A percentile compares a stretch with the other conserved stretches of the same genome.
phyloP scores from a whole-genome alignment of 2,888 invertebrate genomes.

The Drosophila hamatofila region DNA sequence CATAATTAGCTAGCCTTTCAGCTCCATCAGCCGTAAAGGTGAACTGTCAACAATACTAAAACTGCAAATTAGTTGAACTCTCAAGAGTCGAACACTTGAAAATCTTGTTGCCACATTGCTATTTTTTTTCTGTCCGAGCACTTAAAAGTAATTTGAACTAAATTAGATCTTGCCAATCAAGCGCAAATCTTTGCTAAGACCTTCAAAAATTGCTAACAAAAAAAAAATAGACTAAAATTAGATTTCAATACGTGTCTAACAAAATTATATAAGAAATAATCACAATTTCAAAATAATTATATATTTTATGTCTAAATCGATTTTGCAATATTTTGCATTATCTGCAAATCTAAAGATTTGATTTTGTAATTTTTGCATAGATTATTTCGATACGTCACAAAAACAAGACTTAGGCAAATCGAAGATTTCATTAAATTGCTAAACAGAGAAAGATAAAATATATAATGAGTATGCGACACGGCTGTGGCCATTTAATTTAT shows the following conservation, averaged over 20 bases:
- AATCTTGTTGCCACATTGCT: conserved; percentile 52
- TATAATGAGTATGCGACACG: conserved; percentile 20
- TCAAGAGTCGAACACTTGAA: conserved; percentile 36
- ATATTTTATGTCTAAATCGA: conserved; percentile 40
- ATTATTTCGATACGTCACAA: conserved; percentile 7
- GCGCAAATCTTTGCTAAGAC: conserved; percentile 47
- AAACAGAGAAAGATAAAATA: conserved; percentile 29
- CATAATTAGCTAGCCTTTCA: conserved; percentile 48
- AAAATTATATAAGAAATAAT: conserved; percentile 65
- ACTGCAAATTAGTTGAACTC: conserved; percentile 37
- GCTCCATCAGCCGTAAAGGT: conserved; percentile 18
- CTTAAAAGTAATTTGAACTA: conserved; percentile 77
- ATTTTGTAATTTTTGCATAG: conserved; percentile 52
- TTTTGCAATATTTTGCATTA: conserved; percentile 17
- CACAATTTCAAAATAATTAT: conserved; percentile 50
- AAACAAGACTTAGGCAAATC: conserved; percentile 66
- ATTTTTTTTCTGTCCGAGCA: conserved; percentile 32
- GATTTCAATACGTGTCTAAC: conserved; percentile 15
- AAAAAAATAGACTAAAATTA: conserved; percentile 9
- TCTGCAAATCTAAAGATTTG: conserved; percentile 27
- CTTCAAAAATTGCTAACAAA: conserved; percentile 24
- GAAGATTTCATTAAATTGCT: conserved; percentile 70
- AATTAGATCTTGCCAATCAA: conserved; percentile 74
- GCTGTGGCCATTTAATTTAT: conserved; percentile 55
- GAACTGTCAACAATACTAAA: conserved; percentile 38